phyloP scores from a whole-genome alignment of 2,113 vertebrate genomes.

The Leuciscus idus region DNA sequence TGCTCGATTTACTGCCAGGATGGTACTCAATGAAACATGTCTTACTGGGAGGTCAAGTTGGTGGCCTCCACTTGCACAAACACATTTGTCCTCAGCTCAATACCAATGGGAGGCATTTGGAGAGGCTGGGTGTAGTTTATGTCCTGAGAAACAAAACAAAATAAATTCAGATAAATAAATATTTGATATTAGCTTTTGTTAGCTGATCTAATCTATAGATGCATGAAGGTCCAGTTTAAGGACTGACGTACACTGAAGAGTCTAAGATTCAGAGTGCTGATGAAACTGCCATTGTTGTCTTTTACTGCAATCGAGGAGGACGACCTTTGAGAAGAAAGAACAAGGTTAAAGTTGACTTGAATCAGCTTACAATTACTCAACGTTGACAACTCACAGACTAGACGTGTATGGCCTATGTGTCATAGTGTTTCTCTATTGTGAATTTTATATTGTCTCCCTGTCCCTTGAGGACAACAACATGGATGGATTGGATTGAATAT shows the following conservation, averaged over 20 bases:
- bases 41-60: slow-evolving; percentile 75
- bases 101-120: slow-evolving; percentile 63
- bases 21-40: neutral
- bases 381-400: neutral
- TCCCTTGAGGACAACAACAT: neutral
- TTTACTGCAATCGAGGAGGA: slow-evolving; percentile 71
- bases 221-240: neutral
- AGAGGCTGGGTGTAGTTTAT: slow-evolving; percentile 58
- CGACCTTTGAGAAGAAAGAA: slow-evolving; percentile 58
- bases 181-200: neutral
- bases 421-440: neutral
- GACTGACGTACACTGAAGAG: slow-evolving; percentile 68
- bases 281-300: slow-evolving; percentile 77
- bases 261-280: slow-evolving; percentile 71
- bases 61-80: slow-evolving; percentile 72
- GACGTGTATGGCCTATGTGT: neutral
- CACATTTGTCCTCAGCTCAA: slow-evolving; percentile 68
- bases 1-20: neutral
- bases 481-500: neutral
- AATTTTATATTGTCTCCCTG: neutral
- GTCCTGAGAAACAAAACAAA: slow-evolving; percentile 62
- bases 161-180: neutral
- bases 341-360: neutral
- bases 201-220: neutral
- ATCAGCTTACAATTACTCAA: neutral